phyloP scores from a whole-genome alignment of 1,140 invertebrate species.

The Phymorhynchus buccinoides region DNA sequence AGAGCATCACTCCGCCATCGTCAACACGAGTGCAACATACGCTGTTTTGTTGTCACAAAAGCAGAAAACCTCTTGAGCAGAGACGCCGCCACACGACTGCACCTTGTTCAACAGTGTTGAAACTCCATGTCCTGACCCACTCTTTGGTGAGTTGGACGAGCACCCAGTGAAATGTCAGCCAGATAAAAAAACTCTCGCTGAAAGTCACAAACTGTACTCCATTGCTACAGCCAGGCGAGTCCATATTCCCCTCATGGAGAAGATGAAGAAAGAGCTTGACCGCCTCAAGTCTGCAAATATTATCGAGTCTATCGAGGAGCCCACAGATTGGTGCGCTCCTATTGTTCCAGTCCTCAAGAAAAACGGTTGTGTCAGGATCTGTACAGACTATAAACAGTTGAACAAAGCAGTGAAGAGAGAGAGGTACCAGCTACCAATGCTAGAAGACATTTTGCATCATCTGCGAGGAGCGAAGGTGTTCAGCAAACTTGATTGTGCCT shows the following conservation, averaged over 20 bases:
- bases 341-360: conserved; percentile 43
- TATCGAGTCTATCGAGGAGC: conserved; percentile 39
- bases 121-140: neutral
- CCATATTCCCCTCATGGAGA: conserved; percentile 31
- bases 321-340: conserved; percentile 45
- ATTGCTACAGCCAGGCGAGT: conserved; percentile 37
- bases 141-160: neutral
- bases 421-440: neutral
- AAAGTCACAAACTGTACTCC: conserved; percentile 25
- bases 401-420: neutral
- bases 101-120: neutral
- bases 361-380: conserved; percentile 31
- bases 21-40: too few relatives aligned
- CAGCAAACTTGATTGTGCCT: conserved; percentile 66
- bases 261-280: conserved; percentile 41
- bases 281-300: conserved; percentile 33
- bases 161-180: neutral
- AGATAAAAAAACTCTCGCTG: neutral
- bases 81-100: too few relatives aligned
- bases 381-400: conserved; percentile 5
- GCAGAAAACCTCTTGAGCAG: too few relatives aligned
- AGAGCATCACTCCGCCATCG: too few relatives aligned
- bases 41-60: neutral
- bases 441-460: neutral
- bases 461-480: neutral